phyloP scores from a whole-genome alignment of 2,888 invertebrate species.

The Tolmerus cingulatus region DNA sequence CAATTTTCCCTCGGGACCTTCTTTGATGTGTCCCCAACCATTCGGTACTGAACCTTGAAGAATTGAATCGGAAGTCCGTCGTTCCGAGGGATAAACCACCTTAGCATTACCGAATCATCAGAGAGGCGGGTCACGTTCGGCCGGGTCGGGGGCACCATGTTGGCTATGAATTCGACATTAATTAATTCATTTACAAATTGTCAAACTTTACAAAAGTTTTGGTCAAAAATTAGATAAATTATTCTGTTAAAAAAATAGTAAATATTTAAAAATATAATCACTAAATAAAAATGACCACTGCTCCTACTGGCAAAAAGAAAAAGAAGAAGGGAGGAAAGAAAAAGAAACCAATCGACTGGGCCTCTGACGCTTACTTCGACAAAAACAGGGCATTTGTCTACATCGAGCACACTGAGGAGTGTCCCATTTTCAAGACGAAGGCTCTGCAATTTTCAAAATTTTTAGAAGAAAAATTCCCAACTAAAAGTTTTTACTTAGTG shows the following conservation, averaged over 20 bases:
- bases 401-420: slow-evolving; percentile 59
- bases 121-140: slow-evolving; percentile 87
- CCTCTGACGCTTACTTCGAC: slow-evolving; percentile 54
- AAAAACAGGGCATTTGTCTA: slow-evolving; percentile 58
- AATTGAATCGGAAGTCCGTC: slow-evolving; percentile 85
- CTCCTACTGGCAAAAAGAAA: neutral
- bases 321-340: slow-evolving; percentile 49
- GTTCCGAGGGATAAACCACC: slow-evolving; percentile 87
- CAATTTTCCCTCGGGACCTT: slow-evolving; percentile 68
- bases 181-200: neutral
- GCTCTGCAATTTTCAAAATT: slow-evolving; percentile 55
- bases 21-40: slow-evolving; percentile 58
- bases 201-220: neutral
- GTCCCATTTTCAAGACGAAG: slow-evolving; percentile 57
- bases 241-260: neutral
- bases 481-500: slow-evolving; percentile 55
- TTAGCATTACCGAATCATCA: slow-evolving; percentile 91
- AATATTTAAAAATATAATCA: neutral
- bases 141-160: slow-evolving; percentile 85
- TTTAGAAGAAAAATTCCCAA: slow-evolving; percentile 54
- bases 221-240: neutral
- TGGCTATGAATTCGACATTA: slow-evolving; percentile 61
- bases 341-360: slow-evolving; percentile 55
- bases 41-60: slow-evolving; percentile 83
- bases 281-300: neutral